Evolutionary conservation across 2,797 vertebrate species (phyloP).

Genomic region (Halcyon badia): DNA sequence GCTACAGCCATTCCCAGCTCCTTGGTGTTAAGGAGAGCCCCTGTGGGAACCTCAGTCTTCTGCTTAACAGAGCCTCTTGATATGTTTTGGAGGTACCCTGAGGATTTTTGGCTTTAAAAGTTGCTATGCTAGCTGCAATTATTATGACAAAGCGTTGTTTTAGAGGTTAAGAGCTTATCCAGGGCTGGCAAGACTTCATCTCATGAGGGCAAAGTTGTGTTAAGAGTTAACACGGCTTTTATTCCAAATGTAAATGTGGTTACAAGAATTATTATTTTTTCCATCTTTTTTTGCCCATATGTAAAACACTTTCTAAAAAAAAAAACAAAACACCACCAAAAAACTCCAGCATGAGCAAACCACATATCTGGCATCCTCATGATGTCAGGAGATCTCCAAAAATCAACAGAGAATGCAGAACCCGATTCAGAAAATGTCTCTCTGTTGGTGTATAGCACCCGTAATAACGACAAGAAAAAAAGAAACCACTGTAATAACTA

Average conservation of each 20-base stretch:
- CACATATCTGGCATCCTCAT: conserved; percentile 62
- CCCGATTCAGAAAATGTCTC: conserved; percentile 1
- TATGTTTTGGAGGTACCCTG: conserved; percentile 22
- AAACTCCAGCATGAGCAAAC: conserved; percentile 45
- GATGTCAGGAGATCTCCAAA: conserved; percentile 62
- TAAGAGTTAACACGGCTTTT: conserved; percentile 68
- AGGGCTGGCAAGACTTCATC: conserved; percentile 22
- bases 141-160: conserved; percentile 46
- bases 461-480: not conserved
- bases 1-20: not conserved
- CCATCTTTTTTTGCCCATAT: conserved; percentile 64
- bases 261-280: conserved; percentile 56
- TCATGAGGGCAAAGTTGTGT: conserved; percentile 52
- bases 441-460: not conserved
- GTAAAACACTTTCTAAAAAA: conserved; percentile 43
- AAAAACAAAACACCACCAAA: not conserved
- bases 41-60: not conserved
- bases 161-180: conserved; percentile 39
- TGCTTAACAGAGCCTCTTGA: conserved; percentile 15
- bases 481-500: not conserved
- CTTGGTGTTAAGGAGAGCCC: not conserved
- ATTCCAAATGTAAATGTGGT: conserved; percentile 58
- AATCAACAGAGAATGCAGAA: conserved; percentile 28
- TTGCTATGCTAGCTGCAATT: conserved; percentile 48
- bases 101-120: conserved; percentile 38